Conservation (phyloP, 2,797 vertebrate genomes). For the Coracias cyanogaster region DNA sequence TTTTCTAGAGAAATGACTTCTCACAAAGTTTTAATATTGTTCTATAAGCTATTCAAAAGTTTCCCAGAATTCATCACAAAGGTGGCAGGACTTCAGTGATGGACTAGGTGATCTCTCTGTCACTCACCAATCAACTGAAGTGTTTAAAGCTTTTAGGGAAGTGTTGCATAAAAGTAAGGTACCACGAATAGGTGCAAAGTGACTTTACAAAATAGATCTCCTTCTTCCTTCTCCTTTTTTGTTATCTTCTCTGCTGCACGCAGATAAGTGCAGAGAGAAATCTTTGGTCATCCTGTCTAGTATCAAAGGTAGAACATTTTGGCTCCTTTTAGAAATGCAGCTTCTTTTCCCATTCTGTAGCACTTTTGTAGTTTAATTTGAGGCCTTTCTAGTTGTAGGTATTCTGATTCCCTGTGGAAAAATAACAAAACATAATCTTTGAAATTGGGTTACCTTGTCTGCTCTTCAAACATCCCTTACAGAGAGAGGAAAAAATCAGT, state of each 20-base stretch:
- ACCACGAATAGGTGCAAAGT: not conserved
- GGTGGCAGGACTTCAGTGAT: not conserved
- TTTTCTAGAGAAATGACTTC: not conserved
- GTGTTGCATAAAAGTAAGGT: not conserved
- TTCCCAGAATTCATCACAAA: not conserved
- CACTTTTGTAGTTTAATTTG: not conserved
- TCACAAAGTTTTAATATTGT: not conserved
- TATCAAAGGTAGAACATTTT: slow-evolving; percentile 3
- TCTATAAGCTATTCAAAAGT: not conserved
- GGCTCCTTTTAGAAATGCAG: not conserved
- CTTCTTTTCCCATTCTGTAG: not conserved
- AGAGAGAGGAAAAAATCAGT: slow-evolving; percentile 4
- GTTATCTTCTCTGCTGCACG: not conserved
- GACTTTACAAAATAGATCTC: not conserved
- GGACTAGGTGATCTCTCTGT: not conserved
- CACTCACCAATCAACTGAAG: not conserved
- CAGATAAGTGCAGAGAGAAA: not conserved
- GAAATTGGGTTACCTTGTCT: not conserved
- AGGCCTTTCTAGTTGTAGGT: not conserved
- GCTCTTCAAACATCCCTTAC: slow-evolving; percentile 30
- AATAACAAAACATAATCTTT: slow-evolving; percentile 13
- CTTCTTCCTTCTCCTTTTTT: not conserved
- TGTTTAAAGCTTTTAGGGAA: not conserved
- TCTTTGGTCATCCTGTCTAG: not conserved
- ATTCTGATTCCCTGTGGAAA: not conserved